Evolutionary conservation across 2,888 invertebrate species (phyloP).

Genomic region (Drosophila neutralis): DNA sequence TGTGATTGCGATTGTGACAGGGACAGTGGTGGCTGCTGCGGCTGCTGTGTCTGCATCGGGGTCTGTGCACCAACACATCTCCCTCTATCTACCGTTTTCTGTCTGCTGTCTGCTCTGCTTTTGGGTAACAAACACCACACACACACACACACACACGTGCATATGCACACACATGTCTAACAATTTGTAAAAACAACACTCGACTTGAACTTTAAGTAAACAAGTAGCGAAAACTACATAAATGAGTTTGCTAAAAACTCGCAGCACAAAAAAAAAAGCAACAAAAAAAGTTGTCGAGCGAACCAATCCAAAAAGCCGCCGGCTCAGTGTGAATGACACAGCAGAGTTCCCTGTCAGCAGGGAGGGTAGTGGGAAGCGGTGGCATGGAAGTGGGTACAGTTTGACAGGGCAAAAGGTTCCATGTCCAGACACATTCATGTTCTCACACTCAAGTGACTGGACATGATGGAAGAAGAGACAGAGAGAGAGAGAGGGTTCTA

Average conservation of each 20-base stretch:
- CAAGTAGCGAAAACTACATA: slow-evolving; percentile 78
- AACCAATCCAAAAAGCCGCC: slow-evolving; percentile 37
- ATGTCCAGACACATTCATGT: slow-evolving; percentile 63
- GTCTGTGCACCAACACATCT: not conserved
- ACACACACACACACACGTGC: slow-evolving; percentile 8
- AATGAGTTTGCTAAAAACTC: slow-evolving; percentile 80
- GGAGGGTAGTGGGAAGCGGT: not conserved
- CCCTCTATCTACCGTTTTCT: not conserved
- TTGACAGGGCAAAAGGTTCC: slow-evolving; percentile 28
- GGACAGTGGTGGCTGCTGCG: not conserved
- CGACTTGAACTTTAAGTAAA: slow-evolving; percentile 77
- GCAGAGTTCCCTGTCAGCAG: slow-evolving; percentile 37
- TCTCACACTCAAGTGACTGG: slow-evolving; percentile 57
- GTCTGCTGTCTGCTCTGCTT: slow-evolving; percentile 30
- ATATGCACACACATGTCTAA: slow-evolving; percentile 49
- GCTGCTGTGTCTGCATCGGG: not conserved
- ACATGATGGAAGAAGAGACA: slow-evolving; percentile 22
- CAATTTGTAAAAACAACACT: slow-evolving; percentile 81
- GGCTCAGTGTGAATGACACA: slow-evolving; percentile 74
- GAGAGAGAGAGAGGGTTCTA: slow-evolving; percentile 32
- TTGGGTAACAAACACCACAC: slow-evolving; percentile 29
- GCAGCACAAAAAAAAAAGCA: slow-evolving; percentile 17
- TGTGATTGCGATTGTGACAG: slow-evolving; percentile 14
- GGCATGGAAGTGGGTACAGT: slow-evolving; percentile 9
- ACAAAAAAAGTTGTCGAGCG: slow-evolving; percentile 28